These are phyloP conservation scores for Drosophila repletoides DNA, from an alignment of 1,140 invertebrate species.

Conservation along the genomic window DNA sequence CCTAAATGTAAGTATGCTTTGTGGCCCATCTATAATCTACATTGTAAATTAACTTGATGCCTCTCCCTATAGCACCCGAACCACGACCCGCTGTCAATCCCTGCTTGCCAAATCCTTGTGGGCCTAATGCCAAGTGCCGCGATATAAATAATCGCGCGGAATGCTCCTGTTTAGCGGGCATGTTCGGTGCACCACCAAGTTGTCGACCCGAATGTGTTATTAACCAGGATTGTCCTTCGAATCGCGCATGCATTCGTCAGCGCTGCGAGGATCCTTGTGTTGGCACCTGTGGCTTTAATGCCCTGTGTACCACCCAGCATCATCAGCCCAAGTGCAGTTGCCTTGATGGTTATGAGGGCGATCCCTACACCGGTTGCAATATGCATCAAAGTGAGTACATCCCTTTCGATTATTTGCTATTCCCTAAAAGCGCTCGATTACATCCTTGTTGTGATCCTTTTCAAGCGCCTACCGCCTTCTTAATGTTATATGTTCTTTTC, in stretches of 20 bases:
- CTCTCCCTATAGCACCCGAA: constrained; percentile 47
- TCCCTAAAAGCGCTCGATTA: constrained; percentile 15
- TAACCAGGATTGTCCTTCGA: constrained; percentile 90
- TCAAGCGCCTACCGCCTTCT: constrained; percentile 24
- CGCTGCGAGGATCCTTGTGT: constrained; percentile 91
- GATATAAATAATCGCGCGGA: constrained; percentile 87
- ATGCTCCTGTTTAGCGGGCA: constrained; percentile 89
- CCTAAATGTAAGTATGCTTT: constrained; percentile 85
- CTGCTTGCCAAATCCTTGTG: constrained; percentile 91
- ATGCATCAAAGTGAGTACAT: constrained; percentile 85
- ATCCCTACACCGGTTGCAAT: constrained; percentile 91
- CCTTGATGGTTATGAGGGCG: constrained; percentile 89
- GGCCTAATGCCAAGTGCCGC: constrained; percentile 90
- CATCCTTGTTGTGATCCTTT: not conserved
- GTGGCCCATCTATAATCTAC: not conserved
- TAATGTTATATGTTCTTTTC: constrained; percentile 75
- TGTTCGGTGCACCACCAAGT: constrained; percentile 91
- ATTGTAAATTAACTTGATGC: not conserved
- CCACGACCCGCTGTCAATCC: constrained; percentile 84
- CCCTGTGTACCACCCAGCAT: constrained; percentile 89
- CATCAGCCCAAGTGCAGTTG: constrained; percentile 91
- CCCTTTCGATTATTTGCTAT: constrained; percentile 42
- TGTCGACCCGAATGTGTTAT: constrained; percentile 91
- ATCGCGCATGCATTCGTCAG: constrained; percentile 89
- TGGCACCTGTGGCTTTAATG: constrained; percentile 92